These are phyloP conservation scores for Octodon degus DNA, from an alignment of 2,113 vertebrate species.

Conservation along the genomic window DNA sequence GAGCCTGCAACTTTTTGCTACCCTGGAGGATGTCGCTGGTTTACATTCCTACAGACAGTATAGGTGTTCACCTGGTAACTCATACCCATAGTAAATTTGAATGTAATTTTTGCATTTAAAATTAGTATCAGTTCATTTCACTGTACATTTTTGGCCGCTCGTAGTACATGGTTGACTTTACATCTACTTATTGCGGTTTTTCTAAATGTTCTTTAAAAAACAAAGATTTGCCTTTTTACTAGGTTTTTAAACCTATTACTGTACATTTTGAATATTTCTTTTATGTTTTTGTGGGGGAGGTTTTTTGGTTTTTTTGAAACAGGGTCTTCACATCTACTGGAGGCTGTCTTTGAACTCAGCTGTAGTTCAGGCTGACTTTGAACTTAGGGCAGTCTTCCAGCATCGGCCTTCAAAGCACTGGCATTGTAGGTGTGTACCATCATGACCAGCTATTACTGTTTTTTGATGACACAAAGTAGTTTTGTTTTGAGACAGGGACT, in stretches of 20 bases:
- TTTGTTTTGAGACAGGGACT: too few relatives aligned
- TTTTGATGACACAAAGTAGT: slow-evolving; percentile 4
- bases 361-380: not conserved
- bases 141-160: not conserved
- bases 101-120: slow-evolving; percentile 3
- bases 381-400: not conserved
- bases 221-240: not conserved
- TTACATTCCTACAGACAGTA: not conserved
- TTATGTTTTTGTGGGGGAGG: not conserved
- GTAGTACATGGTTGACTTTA: not conserved
- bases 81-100: slow-evolving; percentile 16
- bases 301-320: not conserved
- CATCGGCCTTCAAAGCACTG: not conserved
- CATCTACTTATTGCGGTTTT: not conserved
- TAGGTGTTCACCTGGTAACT: not conserved
- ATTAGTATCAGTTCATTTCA: slow-evolving; percentile 21
- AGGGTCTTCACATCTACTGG: not conserved
- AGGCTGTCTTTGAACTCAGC: not conserved
- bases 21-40: not conserved
- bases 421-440: not conserved
- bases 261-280: not conserved
- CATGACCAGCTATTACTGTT: not conserved
- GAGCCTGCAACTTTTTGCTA: slow-evolving; percentile 57
- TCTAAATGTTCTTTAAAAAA: slow-evolving; percentile 48
- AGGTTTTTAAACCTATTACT: not conserved